Percentiles rank a stretch among this genome's conserved stretches.
Conservation (phyloP, 2,113 vertebrate genomes). For the Rhinopithecus roxellana region DNA sequence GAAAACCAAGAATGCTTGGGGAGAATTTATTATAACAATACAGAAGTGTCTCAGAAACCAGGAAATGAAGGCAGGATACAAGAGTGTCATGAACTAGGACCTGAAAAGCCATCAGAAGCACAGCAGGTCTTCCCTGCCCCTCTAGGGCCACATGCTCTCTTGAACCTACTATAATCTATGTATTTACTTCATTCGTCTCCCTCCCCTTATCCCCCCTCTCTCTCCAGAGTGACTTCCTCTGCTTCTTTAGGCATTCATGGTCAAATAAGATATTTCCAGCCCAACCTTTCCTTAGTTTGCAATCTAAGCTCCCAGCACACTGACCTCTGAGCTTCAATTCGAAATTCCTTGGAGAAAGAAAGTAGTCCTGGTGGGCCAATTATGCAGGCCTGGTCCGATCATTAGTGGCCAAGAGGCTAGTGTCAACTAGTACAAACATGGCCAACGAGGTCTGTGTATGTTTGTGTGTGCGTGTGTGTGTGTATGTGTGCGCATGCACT, state of each 20-base stretch:
- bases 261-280: background rate
- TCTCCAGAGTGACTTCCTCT: background rate
- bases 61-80: background rate
- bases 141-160: background rate
- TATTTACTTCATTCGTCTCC: background rate
- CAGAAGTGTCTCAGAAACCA: background rate
- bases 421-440: background rate
- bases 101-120: background rate
- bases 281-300: background rate
- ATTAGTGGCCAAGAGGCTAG: background rate
- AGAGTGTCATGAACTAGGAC: background rate
- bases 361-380: background rate
- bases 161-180: background rate
- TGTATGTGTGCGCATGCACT: background rate
- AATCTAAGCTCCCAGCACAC: background rate
- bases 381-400: background rate
- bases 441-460: background rate
- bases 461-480: background rate
- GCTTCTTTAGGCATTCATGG: background rate
- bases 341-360: slow-evolving; percentile 32
- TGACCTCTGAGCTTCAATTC: background rate
- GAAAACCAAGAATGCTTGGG: background rate
- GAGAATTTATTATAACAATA: background rate
- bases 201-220: background rate
- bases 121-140: background rate